Conservation (phyloP, 2,888 invertebrate genomes). For the Lucinisca nassula region DNA sequence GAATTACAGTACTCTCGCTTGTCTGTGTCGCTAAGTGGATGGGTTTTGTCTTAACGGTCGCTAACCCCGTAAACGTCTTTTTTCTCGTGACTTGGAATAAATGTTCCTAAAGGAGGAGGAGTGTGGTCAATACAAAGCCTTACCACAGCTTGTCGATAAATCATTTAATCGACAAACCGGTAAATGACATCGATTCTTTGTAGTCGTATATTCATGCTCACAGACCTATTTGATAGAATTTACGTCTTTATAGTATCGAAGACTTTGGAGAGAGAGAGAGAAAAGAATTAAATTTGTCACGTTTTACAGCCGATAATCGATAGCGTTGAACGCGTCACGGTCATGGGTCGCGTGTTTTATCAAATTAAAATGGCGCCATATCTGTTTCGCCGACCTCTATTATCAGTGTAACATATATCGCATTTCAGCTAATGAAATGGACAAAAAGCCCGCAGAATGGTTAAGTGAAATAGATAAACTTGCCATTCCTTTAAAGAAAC, state of each 20-base stretch:
- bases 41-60: no score
- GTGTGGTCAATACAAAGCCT: no score
- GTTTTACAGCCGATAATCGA: constrained; percentile 14
- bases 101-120: no score
- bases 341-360: not conserved
- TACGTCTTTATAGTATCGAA: not conserved
- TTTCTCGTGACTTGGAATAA: no score
- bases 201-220: not conserved
- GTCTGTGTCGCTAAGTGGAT: no score
- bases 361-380: not conserved
- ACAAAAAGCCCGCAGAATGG: no score
- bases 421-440: not conserved
- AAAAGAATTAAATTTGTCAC: constrained; percentile 14
- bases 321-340: constrained; percentile 14
- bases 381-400: no score
- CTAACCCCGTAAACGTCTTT: no score
- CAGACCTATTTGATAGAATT: not conserved
- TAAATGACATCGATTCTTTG: not conserved
- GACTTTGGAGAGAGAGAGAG: not conserved
- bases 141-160: not conserved
- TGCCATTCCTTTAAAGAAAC: no score
- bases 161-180: constrained; percentile 3
- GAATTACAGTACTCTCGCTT: no score
- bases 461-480: no score
- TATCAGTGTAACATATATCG: no score